A percentile compares a stretch with the other conserved stretches of the same genome.
Conservation (phyloP, 2,888 invertebrate species). For the Lacanobia wlatinum region DNA sequence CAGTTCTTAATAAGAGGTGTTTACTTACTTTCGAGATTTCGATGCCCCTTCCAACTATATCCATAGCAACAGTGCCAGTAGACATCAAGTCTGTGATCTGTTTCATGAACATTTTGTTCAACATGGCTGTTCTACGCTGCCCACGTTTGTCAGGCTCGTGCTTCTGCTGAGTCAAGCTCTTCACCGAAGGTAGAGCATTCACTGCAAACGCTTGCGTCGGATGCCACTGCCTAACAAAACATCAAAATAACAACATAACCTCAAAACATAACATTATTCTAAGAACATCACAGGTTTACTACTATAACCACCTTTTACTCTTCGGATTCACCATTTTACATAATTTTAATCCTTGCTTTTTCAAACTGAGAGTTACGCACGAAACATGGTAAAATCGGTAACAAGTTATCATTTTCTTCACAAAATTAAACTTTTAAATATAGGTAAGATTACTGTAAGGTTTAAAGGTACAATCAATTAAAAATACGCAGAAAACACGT, state of each 20-base stretch:
- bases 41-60: slow-evolving; percentile 92
- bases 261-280: slow-evolving; percentile 43
- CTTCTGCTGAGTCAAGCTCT: slow-evolving; percentile 84
- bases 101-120: slow-evolving; percentile 96
- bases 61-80: slow-evolving; percentile 92
- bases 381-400: slow-evolving; percentile 81
- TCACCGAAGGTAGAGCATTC: slow-evolving; percentile 78
- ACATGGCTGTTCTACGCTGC: slow-evolving; percentile 91
- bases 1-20: neutral
- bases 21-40: slow-evolving; percentile 93
- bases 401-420: slow-evolving; percentile 70
- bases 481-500: slow-evolving; percentile 28
- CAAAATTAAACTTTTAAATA: slow-evolving; percentile 24
- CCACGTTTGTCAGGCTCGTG: slow-evolving; percentile 89
- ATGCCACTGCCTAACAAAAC: slow-evolving; percentile 81
- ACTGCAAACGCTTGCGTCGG: slow-evolving; percentile 70
- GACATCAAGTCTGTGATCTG: slow-evolving; percentile 95
- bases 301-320: slow-evolving; percentile 76
- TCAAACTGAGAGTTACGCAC: slow-evolving; percentile 71
- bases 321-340: slow-evolving; percentile 86
- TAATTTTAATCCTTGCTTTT: slow-evolving; percentile 84
- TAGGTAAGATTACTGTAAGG: slow-evolving; percentile 2
- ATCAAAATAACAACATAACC: slow-evolving; percentile 52
- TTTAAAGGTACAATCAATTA: slow-evolving; percentile 30
- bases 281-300: neutral